Evolutionary conservation across 2,113 vertebrate genomes (phyloP).

Genomic region (Phrynocephalus versicolor): DNA sequence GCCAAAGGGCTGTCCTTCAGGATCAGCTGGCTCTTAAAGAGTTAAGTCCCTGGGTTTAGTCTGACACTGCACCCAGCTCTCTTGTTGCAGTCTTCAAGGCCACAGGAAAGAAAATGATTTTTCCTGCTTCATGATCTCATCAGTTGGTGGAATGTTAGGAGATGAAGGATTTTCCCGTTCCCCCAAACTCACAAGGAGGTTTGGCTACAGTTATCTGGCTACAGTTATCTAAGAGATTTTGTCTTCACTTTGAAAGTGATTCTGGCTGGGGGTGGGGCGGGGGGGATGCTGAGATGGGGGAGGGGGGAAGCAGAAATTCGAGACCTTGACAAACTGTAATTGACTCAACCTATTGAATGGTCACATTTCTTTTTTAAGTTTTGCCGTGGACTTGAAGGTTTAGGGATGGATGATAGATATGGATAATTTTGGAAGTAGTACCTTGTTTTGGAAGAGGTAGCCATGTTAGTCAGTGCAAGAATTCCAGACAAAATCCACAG

Average conservation of each 20-base stretch:
- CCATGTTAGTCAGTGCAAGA: no score
- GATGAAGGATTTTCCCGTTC: no score
- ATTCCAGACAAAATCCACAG: no score
- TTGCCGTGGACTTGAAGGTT: not conserved
- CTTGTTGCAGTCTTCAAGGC: not conserved
- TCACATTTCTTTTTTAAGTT: no score
- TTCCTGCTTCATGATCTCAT: not conserved
- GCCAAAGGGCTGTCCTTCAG: constrained; percentile 75
- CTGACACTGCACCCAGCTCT: not conserved
- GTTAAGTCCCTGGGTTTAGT: constrained; percentile 68
- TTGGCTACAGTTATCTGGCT: not conserved
- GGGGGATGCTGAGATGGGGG: no score
- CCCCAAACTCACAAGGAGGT: not conserved
- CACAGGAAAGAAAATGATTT: not conserved
- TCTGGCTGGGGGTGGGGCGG: no score
- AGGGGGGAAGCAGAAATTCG: not conserved
- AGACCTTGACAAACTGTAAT: not conserved
- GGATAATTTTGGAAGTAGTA: not conserved
- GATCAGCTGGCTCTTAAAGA: constrained; percentile 75
- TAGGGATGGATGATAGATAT: not conserved
- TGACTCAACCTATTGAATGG: not conserved
- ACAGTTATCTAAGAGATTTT: not conserved
- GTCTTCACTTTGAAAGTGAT: not conserved
- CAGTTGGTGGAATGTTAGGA: not conserved
- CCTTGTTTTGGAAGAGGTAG: no score